Evolutionary conservation across 2,888 invertebrate genomes (phyloP), one percentile per base, ranked within the genome.

Genomic region (Crepidodera aurea): DNA sequence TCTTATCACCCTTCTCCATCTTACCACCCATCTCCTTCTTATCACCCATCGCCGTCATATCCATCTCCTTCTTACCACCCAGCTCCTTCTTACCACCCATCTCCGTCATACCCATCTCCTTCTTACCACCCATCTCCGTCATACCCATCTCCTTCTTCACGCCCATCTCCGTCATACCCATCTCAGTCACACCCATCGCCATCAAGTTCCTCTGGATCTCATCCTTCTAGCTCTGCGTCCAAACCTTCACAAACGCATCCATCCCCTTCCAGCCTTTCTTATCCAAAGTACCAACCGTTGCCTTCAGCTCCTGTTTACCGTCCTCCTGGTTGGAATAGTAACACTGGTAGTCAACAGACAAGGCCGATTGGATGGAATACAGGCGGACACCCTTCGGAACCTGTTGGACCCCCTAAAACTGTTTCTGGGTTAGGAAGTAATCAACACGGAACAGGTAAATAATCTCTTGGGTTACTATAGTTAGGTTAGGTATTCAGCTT

Each of bases 1-100:
- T 59, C 67, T 0, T 60, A 53, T 19, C 63, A 48, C 6, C 66
- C 69, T 2, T 57, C 61, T 0, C 58, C 67, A 15, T 59, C 67
- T 0, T 58, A 61, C 25, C 37, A 27, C 16, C 54, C 48, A 15
- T 39, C 66, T 1, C 37, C 53, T 32, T 51, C 54, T 12, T 59
- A 62, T 32, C 39, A 29, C 12, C 54, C 48, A 18, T 39, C 66
- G 1, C 37, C 53, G 44, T 51, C 54, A 1, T 46, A 60, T 15
- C 15, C 42, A n/a, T 13, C 12, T 1, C 46, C 46, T 7, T 46
- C 46, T 16, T 46, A 60, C 13, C 60, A 44, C 12, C 18, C 46
- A 13, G 2, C 12, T 13, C 46, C 46, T 1, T 46, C 46, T 8
- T 60, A 60, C 22, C 59, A 51, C n/a, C 44, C 44, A 1, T 19